phyloP scores from a whole-genome alignment of 2,888 invertebrate genomes.

The Phanerotoma sp. region DNA sequence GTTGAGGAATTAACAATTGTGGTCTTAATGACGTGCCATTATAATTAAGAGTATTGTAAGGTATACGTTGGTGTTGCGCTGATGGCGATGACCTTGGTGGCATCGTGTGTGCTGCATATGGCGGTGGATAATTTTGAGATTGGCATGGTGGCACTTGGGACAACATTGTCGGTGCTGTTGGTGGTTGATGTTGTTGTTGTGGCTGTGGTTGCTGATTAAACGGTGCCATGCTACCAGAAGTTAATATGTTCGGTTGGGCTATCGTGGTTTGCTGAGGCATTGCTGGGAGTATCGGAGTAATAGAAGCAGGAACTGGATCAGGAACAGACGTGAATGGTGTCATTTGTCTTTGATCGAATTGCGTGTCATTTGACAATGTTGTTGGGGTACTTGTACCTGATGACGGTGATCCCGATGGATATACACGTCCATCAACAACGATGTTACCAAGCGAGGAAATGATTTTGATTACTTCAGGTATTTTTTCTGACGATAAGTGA shows the following conservation, averaged over 20 bases:
- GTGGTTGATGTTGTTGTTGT: constrained; percentile 35
- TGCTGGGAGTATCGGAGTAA: no score
- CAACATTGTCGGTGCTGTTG: constrained; percentile 48
- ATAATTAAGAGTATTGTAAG: constrained; percentile 48
- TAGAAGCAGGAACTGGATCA: constrained; percentile 35
- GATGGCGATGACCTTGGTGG: constrained; percentile 53
- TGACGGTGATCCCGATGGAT: constrained; percentile 60
- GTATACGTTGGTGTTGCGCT: constrained; percentile 40
- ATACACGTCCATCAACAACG: constrained; percentile 80
- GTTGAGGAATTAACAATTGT: constrained; percentile 47
- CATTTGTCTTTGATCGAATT: constrained; percentile 55
- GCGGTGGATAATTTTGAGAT: constrained; percentile 46
- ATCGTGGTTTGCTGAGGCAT: constrained; percentile 26
- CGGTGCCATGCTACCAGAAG: no score
- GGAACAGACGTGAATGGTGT: constrained; percentile 30
- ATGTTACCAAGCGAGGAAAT: constrained; percentile 78
- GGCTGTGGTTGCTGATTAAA: no score
- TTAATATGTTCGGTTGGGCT: no score
- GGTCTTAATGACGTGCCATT: constrained; percentile 42
- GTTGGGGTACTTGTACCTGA: constrained; percentile 43
- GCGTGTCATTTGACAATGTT: constrained; percentile 37
- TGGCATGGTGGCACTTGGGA: constrained; percentile 51
- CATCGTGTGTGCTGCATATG: constrained; percentile 52
- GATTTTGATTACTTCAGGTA: constrained; percentile 78
- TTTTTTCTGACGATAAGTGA: constrained; percentile 76